Evolutionary conservation across 2,888 invertebrate genomes (phyloP).

Genomic region (Lacanobia wlatinum): DNA sequence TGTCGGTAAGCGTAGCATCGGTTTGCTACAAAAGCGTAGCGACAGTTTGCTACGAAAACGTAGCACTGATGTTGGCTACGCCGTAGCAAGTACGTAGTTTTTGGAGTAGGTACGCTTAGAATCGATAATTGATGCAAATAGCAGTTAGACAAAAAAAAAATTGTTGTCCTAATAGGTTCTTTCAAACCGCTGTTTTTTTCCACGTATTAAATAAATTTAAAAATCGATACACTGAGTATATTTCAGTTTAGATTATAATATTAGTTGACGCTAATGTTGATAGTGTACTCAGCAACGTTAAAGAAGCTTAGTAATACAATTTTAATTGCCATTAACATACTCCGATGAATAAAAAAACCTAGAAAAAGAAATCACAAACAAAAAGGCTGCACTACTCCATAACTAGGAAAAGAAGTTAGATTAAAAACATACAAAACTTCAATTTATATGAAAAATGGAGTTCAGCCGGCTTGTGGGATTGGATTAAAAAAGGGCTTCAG

Average conservation of each 20-base stretch:
- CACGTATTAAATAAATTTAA: too few species aligned
- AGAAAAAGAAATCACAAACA: background rate
- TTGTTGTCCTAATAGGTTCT: too few species aligned
- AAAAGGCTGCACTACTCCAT: background rate
- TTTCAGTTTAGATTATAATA: too few species aligned
- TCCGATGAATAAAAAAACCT: background rate
- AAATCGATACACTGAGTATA: too few species aligned
- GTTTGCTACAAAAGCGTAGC: background rate
- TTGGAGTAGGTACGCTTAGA: too few species aligned
- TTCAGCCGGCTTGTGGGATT: background rate
- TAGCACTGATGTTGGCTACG: constrained; percentile 1
- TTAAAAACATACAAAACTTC: constrained; percentile 5
- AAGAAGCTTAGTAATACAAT: background rate
- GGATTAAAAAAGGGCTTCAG: background rate
- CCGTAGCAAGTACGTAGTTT: background rate
- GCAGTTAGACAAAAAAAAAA: too few species aligned
- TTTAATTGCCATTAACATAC: background rate
- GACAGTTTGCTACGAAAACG: background rate
- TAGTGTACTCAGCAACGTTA: background rate
- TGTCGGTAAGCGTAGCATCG: too few species aligned
- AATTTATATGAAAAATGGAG: background rate
- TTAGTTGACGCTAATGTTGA: too few species aligned
- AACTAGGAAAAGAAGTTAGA: background rate
- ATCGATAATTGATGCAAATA: too few species aligned
- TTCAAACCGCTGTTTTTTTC: too few species aligned